Base-by-base conservation (phyloP, 1,140 invertebrate genomes). In the Parapsyche elsis region DNA sequence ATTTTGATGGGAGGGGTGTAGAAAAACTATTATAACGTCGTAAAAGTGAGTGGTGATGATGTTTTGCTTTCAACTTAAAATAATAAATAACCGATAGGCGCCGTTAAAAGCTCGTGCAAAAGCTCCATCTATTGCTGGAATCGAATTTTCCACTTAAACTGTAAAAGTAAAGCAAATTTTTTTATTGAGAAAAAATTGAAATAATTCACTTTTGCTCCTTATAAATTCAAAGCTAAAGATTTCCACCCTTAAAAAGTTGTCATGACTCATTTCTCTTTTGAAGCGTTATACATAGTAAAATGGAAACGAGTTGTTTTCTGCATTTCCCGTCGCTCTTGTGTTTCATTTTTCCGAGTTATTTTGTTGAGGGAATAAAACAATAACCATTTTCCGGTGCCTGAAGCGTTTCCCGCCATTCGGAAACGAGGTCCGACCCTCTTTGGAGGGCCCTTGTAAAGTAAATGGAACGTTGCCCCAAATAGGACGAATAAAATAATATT, bases 301-400 rank as follows among this genome's bases (percentile, higher is more conserved):
- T 61, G 64, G 21, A 67, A 67, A 67, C 23, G 64, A 67, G 64
- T 67, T 67, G 64, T 67, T 67, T 67, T 67, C 64, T 53, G 71
- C 30, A 46, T 73, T 73, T 46, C 24, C 38, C 14, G 38, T 67
- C 23, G 24, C 14, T 67, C 21, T 67, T 26, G 12, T 67, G 12
- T 67, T 26, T 67, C n/a, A 12, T 24, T 26, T 26, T 67, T 26
- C 64, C 10, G 23, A 67, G 64, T 12, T 67, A 67, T 67, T 67
- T 67, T 26, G 23, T 23, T 5, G 23, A 77, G 57, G 16, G 26
- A 53, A 77, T 64, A 53, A 77, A 64, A 77, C 75, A 77, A 77
- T 77, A 77, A 77, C 57, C 53, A 64, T 77, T 77, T 77, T 77
- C 45, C 45, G 73, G 44, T 9, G 73, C 46, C 45, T 19, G 49